These are phyloP conservation scores for Drosophila pectinifera DNA, from an alignment of 1,140 invertebrate species.

Conservation along the genomic window DNA sequence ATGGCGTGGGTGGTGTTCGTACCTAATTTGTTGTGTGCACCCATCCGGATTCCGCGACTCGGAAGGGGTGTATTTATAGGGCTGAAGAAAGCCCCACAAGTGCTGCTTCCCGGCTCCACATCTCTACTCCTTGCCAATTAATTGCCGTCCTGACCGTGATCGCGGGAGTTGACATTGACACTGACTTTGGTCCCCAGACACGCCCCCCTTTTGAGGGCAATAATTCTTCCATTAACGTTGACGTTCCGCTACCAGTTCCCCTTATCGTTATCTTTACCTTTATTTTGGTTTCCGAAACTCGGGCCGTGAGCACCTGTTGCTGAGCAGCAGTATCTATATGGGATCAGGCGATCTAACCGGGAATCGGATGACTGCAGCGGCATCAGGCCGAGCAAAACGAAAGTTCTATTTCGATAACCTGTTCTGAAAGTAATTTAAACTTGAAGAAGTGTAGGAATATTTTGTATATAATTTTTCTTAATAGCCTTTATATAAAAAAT, in stretches of 20 bases:
- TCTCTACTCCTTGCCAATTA: neutral
- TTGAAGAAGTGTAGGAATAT: no score
- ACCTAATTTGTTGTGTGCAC: constrained; percentile 10
- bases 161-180: constrained; percentile 24
- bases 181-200: constrained; percentile 38
- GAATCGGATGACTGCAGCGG: constrained; percentile 19
- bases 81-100: constrained; percentile 31
- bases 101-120: constrained; percentile 17
- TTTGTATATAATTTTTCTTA: no score
- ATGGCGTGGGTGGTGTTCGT: constrained; percentile 8
- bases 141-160: constrained; percentile 18
- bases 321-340: constrained; percentile 10
- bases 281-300: constrained; percentile 7
- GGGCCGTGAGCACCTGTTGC: constrained; percentile 18
- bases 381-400: no score
- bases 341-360: constrained; percentile 28
- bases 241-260: neutral
- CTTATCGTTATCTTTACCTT: constrained; percentile 25
- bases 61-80: constrained; percentile 26
- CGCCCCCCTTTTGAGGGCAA: constrained; percentile 37
- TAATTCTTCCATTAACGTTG: constrained; percentile 7
- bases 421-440: no score
- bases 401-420: no score
- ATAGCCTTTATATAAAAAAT: no score
- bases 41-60: constrained; percentile 12